Conservation (phyloP, 1,140 invertebrate genomes). For the Ceratina japonica region DNA sequence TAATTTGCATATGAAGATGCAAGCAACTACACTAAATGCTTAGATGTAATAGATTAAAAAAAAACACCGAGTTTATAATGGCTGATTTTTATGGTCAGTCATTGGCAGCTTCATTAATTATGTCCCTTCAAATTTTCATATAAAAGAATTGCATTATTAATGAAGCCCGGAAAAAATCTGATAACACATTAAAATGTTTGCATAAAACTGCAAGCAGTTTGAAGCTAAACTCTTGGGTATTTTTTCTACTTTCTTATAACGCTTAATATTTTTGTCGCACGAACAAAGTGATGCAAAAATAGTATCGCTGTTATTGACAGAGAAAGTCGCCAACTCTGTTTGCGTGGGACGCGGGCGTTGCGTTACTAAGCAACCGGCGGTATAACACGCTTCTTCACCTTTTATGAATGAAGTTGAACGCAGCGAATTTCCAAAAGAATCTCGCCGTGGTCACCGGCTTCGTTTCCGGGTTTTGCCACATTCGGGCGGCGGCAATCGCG, state of each 20-base stretch:
- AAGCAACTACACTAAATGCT: too few species aligned
- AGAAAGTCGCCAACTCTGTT: neutral
- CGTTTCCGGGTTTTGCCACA: constrained; percentile 68
- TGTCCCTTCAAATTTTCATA: too few species aligned
- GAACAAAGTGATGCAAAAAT: neutral
- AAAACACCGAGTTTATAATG: neutral
- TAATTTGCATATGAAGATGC: neutral
- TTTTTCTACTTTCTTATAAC: too few species aligned
- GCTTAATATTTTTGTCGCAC: neutral
- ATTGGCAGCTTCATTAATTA: too few species aligned
- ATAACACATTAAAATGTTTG: neutral
- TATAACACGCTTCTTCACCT: constrained; percentile 59
- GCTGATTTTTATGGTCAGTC: neutral
- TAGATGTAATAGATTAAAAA: too few species aligned
- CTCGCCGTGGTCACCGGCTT: constrained; percentile 66
- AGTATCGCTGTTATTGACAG: too few species aligned
- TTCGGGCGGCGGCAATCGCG: constrained; percentile 66
- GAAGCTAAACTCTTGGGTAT: too few species aligned
- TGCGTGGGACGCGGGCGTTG: neutral
- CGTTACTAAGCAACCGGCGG: neutral
- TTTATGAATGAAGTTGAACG: constrained; percentile 69
- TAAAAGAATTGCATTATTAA: neutral
- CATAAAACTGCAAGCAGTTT: neutral
- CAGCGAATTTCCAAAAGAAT: constrained; percentile 71
- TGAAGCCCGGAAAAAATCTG: too few species aligned